Evolutionary conservation across 2,888 invertebrate species (phyloP).

Genomic region (Hofmannophila pseudospretella): DNA sequence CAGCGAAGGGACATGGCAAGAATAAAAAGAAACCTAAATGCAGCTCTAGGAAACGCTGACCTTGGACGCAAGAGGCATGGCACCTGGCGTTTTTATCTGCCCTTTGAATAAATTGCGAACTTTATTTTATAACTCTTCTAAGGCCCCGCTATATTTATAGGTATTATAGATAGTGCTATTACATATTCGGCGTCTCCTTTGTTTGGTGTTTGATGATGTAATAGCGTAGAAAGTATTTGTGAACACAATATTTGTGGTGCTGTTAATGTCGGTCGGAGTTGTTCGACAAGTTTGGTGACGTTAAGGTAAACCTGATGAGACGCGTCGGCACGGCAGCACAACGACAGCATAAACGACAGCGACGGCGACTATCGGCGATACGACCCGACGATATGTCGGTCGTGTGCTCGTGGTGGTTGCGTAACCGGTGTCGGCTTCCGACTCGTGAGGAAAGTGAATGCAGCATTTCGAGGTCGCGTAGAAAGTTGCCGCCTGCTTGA

Average conservation of each 20-base stretch:
- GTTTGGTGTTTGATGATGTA: conserved; percentile 38
- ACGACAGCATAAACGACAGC: conserved; percentile 17
- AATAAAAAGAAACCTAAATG: conserved; percentile 75
- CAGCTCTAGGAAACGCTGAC: conserved; percentile 76
- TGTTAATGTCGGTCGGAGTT: conserved; percentile 25
- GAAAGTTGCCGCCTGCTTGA: conserved; percentile 63
- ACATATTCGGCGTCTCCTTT: conserved; percentile 17
- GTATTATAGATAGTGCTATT: too few relatives aligned
- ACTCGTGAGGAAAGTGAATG: conserved; percentile 74
- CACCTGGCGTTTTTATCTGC: conserved; percentile 76
- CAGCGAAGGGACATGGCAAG: conserved; percentile 67
- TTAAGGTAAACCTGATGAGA: conserved; percentile 24
- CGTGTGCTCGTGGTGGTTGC: conserved; percentile 52
- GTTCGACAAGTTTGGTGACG: conserved; percentile 34
- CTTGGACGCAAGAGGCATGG: conserved; percentile 71
- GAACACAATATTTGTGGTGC: conserved; percentile 33
- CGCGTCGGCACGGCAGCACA: conserved; percentile 22
- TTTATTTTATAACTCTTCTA: conserved; percentile 56
- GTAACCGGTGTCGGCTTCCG: conserved; percentile 70
- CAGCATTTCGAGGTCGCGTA: conserved; percentile 75
- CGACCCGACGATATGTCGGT: conserved; percentile 54
- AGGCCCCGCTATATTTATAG: conserved; percentile 16
- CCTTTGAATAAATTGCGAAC: conserved; percentile 68
- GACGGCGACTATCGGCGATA: conserved; percentile 23
- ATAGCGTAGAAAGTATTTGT: conserved; percentile 26